These are phyloP conservation scores for Pristionchus entomophagus DNA, from an alignment of 2,888 invertebrate genomes.

Conservation along the genomic window DNA sequence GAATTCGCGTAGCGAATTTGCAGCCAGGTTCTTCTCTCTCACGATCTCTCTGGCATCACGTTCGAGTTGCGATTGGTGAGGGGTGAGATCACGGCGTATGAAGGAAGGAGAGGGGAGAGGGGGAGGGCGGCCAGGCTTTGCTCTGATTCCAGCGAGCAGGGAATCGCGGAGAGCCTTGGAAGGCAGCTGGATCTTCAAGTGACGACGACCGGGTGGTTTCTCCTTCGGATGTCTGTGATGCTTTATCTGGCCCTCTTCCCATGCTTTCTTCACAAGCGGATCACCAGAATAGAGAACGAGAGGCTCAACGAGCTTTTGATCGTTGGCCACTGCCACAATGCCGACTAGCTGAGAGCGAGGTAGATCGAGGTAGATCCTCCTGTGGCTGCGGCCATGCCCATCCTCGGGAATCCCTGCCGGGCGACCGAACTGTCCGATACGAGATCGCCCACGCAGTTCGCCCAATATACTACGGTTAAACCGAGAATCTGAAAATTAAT, in stretches of 20 bases:
- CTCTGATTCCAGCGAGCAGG: too few species aligned
- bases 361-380: too few species aligned
- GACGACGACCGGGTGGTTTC: not conserved
- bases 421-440: conserved; percentile 82
- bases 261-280: not conserved
- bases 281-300: not conserved
- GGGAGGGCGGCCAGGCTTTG: too few species aligned
- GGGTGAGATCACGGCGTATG: not conserved
- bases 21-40: not conserved
- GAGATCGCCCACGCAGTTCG: conserved; percentile 82
- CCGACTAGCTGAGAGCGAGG: too few species aligned
- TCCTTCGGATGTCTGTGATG: not conserved
- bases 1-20: not conserved
- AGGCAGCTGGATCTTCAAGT: not conserved
- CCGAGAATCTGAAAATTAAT: conserved; percentile 79
- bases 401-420: conserved; percentile 81
- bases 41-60: not conserved
- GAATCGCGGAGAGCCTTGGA: too few species aligned
- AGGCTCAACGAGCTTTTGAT: not conserved
- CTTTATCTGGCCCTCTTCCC: not conserved
- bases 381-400: conserved; percentile 83
- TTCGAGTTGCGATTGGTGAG: not conserved
- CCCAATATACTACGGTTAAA: conserved; percentile 82
- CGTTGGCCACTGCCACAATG: not conserved
- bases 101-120: too few species aligned